These are phyloP conservation scores for Xiphophorus maculatus DNA, from an alignment of 2,113 vertebrate genomes.

Conservation along the genomic window DNA sequence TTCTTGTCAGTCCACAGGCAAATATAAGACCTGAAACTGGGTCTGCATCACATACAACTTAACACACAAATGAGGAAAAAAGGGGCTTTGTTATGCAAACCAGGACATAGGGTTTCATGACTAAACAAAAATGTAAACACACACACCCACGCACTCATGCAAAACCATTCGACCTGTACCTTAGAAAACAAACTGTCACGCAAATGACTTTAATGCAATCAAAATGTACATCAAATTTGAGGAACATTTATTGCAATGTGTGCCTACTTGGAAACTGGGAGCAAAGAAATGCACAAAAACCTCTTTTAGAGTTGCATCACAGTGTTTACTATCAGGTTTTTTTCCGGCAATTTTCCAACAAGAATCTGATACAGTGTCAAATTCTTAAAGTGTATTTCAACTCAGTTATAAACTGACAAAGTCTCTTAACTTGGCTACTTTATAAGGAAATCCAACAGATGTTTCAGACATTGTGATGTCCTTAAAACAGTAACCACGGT, in stretches of 20 bases:
- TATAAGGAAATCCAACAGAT: constrained; percentile 85
- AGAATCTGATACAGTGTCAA: constrained; percentile 10
- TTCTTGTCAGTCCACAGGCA: too few species aligned
- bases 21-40: neutral
- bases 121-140: constrained; percentile 19
- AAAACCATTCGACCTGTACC: constrained; percentile 10
- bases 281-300: constrained; percentile 17
- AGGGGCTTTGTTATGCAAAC: constrained; percentile 21
- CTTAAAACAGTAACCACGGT: constrained; percentile 82
- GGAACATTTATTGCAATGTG: constrained; percentile 38
- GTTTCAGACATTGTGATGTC: constrained; percentile 78
- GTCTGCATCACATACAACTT: neutral
- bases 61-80: neutral
- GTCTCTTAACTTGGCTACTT: constrained; percentile 75
- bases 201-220: constrained; percentile 19
- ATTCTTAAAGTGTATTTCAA: constrained; percentile 27
- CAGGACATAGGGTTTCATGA: neutral
- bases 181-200: constrained; percentile 16
- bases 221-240: constrained; percentile 30
- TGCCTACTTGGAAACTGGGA: constrained; percentile 23
- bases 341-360: constrained; percentile 1
- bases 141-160: constrained; percentile 1
- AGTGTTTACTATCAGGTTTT: neutral
- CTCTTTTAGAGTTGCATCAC: constrained; percentile 12
- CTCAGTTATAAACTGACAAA: constrained; percentile 26